A percentile compares a stretch with the other conserved stretches of the same genome.
These are phyloP conservation scores for Columba guinea DNA, from an alignment of 2,797 vertebrate genomes.

Conservation along the genomic window DNA sequence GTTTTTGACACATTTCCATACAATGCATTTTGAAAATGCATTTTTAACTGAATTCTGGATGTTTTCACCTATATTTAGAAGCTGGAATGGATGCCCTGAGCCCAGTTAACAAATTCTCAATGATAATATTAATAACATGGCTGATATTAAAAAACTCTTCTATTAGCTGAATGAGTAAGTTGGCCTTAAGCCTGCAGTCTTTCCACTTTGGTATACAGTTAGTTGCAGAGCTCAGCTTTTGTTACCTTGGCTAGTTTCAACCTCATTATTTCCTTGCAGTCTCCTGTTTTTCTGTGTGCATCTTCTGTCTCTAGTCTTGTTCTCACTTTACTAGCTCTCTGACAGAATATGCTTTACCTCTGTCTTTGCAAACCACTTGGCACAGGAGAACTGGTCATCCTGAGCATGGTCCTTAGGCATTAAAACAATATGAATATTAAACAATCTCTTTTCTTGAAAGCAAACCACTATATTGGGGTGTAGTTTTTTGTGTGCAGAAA, in stretches of 20 bases:
- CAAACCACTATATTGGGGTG: background rate
- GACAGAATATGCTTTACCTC: background rate
- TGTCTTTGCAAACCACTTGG: background rate
- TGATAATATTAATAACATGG: background rate
- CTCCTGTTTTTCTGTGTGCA: background rate
- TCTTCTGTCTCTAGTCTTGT: background rate
- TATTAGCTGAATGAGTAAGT: background rate
- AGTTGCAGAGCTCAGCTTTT: background rate
- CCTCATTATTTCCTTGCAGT: background rate
- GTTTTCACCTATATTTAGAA: conserved; percentile 1
- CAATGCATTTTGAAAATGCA: background rate
- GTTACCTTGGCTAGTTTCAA: background rate
- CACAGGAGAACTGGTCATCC: background rate
- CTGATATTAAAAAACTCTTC: background rate
- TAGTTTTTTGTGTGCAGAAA: background rate
- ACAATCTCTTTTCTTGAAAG: background rate
- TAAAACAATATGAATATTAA: background rate
- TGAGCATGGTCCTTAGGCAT: background rate
- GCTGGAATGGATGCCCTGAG: background rate
- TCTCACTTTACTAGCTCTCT: background rate
- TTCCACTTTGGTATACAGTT: background rate
- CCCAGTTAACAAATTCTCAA: background rate
- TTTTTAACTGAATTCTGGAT: background rate
- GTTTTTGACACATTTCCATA: background rate
- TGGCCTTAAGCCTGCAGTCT: background rate